A percentile compares a stretch with the other conserved stretches of the same genome.
phyloP scores from a whole-genome alignment of 2,113 vertebrate species.

The Paradisaea rubra region DNA sequence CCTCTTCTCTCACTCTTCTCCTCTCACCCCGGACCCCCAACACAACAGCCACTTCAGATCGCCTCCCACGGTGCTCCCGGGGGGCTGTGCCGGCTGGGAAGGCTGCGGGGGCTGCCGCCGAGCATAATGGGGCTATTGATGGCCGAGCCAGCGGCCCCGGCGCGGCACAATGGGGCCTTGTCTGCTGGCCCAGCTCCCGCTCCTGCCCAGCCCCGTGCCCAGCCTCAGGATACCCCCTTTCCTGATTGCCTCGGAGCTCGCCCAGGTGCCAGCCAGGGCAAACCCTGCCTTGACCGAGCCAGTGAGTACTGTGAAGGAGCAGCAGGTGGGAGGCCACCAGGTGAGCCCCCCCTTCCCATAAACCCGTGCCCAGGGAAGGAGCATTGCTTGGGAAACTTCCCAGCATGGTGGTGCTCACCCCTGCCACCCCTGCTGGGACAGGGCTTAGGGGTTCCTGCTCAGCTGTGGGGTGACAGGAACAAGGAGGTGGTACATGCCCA shows the following conservation, averaged over 20 bases:
- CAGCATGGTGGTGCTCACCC: fast-evolving
- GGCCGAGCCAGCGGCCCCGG: not conserved
- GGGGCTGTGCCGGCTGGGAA: constrained; percentile 9
- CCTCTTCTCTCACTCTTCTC: not conserved
- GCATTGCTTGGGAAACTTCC: not conserved
- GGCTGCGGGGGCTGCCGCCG: not conserved
- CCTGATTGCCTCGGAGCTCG: not conserved
- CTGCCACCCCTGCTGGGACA: fast-evolving
- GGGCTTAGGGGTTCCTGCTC: not conserved
- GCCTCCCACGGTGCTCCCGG: constrained; percentile 19
- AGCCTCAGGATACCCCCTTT: not conserved
- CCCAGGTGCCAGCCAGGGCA: not conserved
- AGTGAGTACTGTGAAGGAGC: not conserved
- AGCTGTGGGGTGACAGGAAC: not conserved
- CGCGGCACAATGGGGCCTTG: constrained; percentile 46
- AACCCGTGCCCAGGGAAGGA: not conserved
- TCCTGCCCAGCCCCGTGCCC: not conserved
- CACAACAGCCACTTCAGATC: not conserved
- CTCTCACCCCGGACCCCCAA: not conserved
- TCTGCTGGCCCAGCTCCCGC: not conserved
- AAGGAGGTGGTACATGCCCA: fast-evolving
- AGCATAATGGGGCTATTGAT: constrained; percentile 45
- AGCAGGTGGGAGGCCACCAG: not conserved
- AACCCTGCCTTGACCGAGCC: not conserved
- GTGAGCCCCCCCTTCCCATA: not conserved